Conservation (phyloP, 2,797 vertebrate species). For the Jordanella pulchra region DNA sequence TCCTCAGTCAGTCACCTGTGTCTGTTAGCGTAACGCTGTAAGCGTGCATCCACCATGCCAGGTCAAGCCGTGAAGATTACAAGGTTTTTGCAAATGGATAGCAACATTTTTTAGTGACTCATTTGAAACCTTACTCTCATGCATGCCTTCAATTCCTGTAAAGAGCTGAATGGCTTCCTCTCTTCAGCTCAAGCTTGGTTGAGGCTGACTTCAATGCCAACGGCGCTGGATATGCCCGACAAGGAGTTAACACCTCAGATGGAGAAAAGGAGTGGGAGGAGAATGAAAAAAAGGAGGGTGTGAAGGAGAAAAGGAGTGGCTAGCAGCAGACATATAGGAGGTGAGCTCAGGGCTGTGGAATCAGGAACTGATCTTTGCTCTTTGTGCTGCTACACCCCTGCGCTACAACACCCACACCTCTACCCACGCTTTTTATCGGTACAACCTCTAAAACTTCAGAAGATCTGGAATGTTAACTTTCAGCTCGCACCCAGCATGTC, state of each 20-base stretch:
- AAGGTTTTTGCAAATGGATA: conserved; percentile 44
- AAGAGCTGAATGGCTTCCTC: conserved; percentile 51
- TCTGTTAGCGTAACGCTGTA: neutral
- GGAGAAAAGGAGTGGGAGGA: conserved; percentile 64
- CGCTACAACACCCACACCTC: conserved; percentile 69
- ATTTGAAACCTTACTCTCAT: conserved; percentile 51
- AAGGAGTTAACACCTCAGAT: conserved; percentile 76
- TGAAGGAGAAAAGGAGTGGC: conserved; percentile 75
- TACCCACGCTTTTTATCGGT: conserved; percentile 50
- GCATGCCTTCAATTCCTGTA: conserved; percentile 66
- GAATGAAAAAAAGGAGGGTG: conserved; percentile 61
- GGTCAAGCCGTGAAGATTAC: conserved; percentile 54
- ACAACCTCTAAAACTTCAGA: conserved; percentile 60
- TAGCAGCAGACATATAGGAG: conserved; percentile 72
- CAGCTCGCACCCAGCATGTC: conserved; percentile 44
- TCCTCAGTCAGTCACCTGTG: conserved; percentile 29
- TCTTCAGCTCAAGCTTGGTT: conserved; percentile 26
- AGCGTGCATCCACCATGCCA: conserved; percentile 31
- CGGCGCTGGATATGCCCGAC: conserved; percentile 56
- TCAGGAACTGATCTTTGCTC: conserved; percentile 77
- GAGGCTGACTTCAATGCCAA: conserved; percentile 41
- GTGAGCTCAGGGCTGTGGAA: conserved; percentile 82
- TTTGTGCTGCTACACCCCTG: conserved; percentile 73
- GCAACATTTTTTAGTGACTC: conserved; percentile 66
- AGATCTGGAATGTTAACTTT: conserved; percentile 68